Base-by-base conservation (phyloP, 2,888 invertebrate species). In the Diaperis boleti region DNA sequence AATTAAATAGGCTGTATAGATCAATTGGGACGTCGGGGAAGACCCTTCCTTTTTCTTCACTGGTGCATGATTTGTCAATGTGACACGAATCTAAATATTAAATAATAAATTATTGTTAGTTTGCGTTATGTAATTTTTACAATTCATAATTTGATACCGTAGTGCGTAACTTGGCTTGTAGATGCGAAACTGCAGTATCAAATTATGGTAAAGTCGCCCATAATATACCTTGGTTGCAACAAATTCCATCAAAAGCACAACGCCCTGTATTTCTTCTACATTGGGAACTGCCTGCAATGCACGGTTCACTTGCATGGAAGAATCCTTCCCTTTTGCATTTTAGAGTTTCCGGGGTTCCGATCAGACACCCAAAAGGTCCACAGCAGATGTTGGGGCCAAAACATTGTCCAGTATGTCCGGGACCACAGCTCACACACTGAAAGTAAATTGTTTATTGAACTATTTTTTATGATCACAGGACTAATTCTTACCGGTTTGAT, bases 361-460 rank as follows among this genome's bases (percentile, higher is more conserved):
- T 74, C 37, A 85, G 81, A 74, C 88, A 89, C 1, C 88, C 89
- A 65, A 87, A 86, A 2, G 84, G 82, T 1, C 87, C 87, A 73
- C 89, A 89, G 75, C 89, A 89, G 66, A 88, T 87, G 59, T 82
- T 80, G 0, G 88, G 86, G 1, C 89, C 89, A 68, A 87, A 85
- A 76, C 89, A 89, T 75, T 87, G 85, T 0, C 88, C 87, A 13
- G 78, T 76, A 45, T 81, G 82, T 6, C 82, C 84, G 1, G 87
- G 87, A 5, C 89, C 89, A 73, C 89, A 89, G 0, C 84, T 75
- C 59, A 86, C 80, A 71, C 89, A 89, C 88, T 88, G 72, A 39
- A 52, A 49, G 8, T 18, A 29, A 14, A 6, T 20, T 20, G 3
- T 6, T 4, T 3, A 4, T 4, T 20, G n/a, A 20, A 20, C 6